phyloP scores from a whole-genome alignment of 2,113 vertebrate genomes.

The Prunella fulvescens region DNA sequence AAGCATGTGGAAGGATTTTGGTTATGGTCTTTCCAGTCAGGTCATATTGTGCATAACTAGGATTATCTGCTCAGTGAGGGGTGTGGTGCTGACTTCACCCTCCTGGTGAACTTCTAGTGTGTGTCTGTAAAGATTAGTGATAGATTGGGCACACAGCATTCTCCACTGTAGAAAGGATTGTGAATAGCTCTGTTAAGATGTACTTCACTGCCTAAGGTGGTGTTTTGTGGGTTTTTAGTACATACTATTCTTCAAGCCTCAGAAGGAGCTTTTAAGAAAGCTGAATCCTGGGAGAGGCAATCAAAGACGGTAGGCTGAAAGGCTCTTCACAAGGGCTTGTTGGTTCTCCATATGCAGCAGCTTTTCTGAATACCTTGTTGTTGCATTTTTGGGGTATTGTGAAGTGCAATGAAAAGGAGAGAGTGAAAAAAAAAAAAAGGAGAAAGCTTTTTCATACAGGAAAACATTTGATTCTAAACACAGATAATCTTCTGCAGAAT shows the following conservation, averaged over 20 bases:
- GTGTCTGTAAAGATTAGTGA: background rate
- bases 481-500: background rate
- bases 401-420: background rate
- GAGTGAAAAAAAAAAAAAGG: background rate
- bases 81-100: background rate
- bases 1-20: background rate
- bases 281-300: conserved; percentile 1
- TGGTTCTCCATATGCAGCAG: background rate
- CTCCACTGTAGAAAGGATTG: background rate
- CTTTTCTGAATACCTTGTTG: background rate
- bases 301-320: background rate
- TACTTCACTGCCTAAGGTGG: conserved; percentile 13
- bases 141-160: background rate
- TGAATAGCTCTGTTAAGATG: background rate
- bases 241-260: background rate
- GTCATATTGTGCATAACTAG: background rate
- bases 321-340: background rate
- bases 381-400: background rate
- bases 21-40: background rate
- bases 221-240: conserved; percentile 10
- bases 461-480: background rate
- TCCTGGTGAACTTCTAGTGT: background rate
- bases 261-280: conserved; percentile 31
- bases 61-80: background rate
- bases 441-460: background rate